Base-by-base conservation (phyloP, 1,140 invertebrate species). In the Samia ricini region DNA sequence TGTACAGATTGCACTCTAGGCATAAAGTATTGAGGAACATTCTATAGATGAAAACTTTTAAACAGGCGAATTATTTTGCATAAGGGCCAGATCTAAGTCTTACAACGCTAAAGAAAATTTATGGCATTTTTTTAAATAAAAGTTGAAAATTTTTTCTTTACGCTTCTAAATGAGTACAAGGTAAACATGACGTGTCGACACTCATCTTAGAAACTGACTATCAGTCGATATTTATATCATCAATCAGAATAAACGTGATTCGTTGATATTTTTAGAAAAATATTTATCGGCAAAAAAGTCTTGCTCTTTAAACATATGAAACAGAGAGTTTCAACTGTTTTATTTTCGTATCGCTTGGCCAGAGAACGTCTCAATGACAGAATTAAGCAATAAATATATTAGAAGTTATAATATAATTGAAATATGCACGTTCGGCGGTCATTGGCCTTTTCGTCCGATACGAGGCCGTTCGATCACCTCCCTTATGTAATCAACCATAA, bases 391-490 rank as follows among this genome's bases (percentile, higher is more conserved):
- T 24, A 18, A 55, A 55, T 23, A 23, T 55, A 55, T 24, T 24
- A 24, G 24, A 55, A 55, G 19, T 24, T n/a, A n/a, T n/a, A 2
- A 42, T 42, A 42, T 15, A 72, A 77, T 81, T 81, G 76, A 77
- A 83, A 81, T 79, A 72, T 81, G 74, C 74, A 79, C 76, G 74
- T 74, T 77, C 73, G 72, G 64, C 76, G 78, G 79, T 84, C 78
- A 85, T 79, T 74, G 83, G 80, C 77, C 83, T 76, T 76, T 68
- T 66, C 74, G 74, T 77, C 78, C 73, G 79, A 74, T 69, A 64
- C 83, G 82, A 88, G 87, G 87, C 77, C 85, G 87, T 84, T 73
- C 84, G 85, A 79, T 88, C 83, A 88, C 87, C 85, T 81, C 66
- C 81, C 78, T 84, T 84, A 84, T 81, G 79, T 87, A 88, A 85